Evolutionary conservation across 2,888 invertebrate genomes (phyloP).

Genomic region (Plagodis pulveraria): DNA sequence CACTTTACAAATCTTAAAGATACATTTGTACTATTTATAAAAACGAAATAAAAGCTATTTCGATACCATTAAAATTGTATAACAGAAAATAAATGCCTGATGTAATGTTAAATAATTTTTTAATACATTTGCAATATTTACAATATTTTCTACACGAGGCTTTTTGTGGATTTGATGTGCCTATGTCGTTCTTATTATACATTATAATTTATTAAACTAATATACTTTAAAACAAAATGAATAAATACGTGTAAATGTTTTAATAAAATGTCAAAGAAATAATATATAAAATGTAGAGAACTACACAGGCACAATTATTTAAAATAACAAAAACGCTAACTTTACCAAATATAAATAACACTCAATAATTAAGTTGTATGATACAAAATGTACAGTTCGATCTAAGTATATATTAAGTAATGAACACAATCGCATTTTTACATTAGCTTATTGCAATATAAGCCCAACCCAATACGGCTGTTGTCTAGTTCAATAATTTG

Average conservation of each 20-base stretch:
- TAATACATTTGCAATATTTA: constrained; percentile 57
- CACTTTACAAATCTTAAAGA: constrained; percentile 61
- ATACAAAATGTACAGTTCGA: constrained; percentile 70
- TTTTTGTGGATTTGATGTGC: constrained; percentile 8
- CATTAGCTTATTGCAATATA: constrained; percentile 57
- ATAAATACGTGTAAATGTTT: too few relatives aligned
- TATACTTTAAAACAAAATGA: too few relatives aligned
- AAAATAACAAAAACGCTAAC: constrained; percentile 18
- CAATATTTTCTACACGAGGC: constrained; percentile 56
- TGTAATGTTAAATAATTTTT: constrained; percentile 41
- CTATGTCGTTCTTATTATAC: constrained; percentile 5
- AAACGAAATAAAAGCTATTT: constrained; percentile 55
- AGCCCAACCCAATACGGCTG: constrained; percentile 32
- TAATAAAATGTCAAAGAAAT: background rate
- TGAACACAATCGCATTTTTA: constrained; percentile 71
- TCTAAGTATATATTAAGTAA: constrained; percentile 65
- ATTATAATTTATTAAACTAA: background rate
- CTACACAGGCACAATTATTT: constrained; percentile 26
- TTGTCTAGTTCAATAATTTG: constrained; percentile 3
- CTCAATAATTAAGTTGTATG: constrained; percentile 40
- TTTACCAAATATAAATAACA: constrained; percentile 29
- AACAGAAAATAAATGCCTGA: constrained; percentile 58
- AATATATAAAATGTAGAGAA: constrained; percentile 8
- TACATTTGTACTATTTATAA: constrained; percentile 82
- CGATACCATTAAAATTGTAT: constrained; percentile 34